Evolutionary conservation across 1,140 invertebrate species (phyloP).

Genomic region (Drosophila pectinifera): DNA sequence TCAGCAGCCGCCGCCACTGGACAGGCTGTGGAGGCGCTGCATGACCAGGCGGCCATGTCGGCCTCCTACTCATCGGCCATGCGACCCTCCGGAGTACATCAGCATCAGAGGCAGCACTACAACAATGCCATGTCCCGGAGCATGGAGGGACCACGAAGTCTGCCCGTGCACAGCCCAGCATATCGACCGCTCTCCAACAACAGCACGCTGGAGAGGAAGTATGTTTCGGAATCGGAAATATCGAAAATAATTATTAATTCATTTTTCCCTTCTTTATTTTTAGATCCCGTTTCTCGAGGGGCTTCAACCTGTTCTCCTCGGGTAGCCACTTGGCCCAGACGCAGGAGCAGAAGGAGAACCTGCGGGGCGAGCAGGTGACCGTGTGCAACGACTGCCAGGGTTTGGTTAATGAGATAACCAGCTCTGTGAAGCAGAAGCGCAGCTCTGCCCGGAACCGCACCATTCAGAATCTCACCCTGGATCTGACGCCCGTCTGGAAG

Average conservation of each 20-base stretch:
- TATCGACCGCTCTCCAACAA: constrained; percentile 84
- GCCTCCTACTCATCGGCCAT: constrained; percentile 72
- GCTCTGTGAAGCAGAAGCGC: constrained; percentile 91
- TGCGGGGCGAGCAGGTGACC: constrained; percentile 92
- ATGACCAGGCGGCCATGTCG: constrained; percentile 76
- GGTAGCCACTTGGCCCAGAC: constrained; percentile 83
- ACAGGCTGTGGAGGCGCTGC: constrained; percentile 77
- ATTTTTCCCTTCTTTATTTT: neutral
- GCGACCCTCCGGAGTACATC: constrained; percentile 63
- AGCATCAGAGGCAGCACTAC: constrained; percentile 64
- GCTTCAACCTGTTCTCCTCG: constrained; percentile 85
- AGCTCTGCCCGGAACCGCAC: constrained; percentile 92
- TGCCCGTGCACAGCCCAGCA: constrained; percentile 85
- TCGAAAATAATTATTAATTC: too few relatives aligned
- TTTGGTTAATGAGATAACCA: constrained; percentile 97
- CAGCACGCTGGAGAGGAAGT: constrained; percentile 86
- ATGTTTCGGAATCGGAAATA: constrained; percentile 7
- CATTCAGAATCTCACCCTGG: constrained; percentile 91
- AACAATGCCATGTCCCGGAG: constrained; percentile 86
- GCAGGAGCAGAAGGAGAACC: constrained; percentile 86
- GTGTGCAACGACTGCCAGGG: constrained; percentile 97
- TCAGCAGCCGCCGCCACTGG: constrained; percentile 42
- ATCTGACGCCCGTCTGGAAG: constrained; percentile 92
- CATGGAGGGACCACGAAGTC: constrained; percentile 86
- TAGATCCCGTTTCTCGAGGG: constrained; percentile 85